Evolutionary conservation across 2,888 invertebrate species (phyloP).

Genomic region (Stenotaenia linearis): DNA sequence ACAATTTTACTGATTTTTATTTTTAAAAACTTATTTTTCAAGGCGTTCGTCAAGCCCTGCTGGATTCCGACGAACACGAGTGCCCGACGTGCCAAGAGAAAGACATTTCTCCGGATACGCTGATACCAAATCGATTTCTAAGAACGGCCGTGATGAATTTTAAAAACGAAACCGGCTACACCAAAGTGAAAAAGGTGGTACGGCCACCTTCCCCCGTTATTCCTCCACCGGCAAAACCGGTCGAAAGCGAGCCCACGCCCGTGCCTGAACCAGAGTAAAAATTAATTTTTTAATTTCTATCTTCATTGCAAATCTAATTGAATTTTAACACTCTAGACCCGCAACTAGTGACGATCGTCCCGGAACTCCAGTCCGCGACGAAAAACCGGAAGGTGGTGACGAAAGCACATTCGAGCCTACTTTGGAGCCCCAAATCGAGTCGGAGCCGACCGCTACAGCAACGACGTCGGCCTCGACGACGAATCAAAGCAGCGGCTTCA

Average conservation of each 20-base stretch:
- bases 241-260: neutral
- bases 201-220: neutral
- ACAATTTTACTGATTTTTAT: neutral
- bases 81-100: conserved; percentile 92
- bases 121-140: conserved; percentile 81
- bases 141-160: conserved; percentile 83
- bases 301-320: too few relatives aligned
- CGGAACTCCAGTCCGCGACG: conserved; percentile 28
- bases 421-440: neutral
- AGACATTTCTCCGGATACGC: conserved; percentile 83
- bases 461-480: too few relatives aligned
- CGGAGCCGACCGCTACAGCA: neutral
- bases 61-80: conserved; percentile 91
- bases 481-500: neutral
- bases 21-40: conserved; percentile 37
- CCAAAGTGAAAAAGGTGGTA: conserved; percentile 43
- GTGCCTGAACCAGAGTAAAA: neutral
- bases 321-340: neutral
- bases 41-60: conserved; percentile 79
- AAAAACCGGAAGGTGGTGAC: neutral
- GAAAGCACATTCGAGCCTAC: neutral
- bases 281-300: too few relatives aligned
- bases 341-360: neutral
- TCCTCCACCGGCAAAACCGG: neutral
- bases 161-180: conserved; percentile 86